Base-by-base conservation (phyloP, 2,113 vertebrate genomes). In the Eleginops maclovinus region DNA sequence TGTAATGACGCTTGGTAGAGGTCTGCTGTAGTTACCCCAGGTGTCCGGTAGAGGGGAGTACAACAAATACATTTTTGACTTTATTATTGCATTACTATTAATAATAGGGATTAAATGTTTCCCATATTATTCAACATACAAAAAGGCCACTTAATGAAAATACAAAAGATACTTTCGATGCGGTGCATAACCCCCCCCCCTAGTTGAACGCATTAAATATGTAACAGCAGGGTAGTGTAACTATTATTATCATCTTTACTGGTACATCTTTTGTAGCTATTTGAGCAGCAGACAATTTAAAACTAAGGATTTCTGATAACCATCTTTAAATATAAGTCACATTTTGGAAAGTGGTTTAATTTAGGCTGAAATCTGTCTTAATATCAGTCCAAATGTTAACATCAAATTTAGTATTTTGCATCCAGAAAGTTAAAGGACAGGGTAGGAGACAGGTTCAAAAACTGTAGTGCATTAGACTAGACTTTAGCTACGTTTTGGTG, bases 31-130 rank as follows among this genome's bases (percentile, higher is more conserved):
- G 58, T 24, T 75, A 9, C 24, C 55, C 4, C 9, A 28, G n/a
- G 16, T 61, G 59, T 44, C 64, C 87, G 82, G 51, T 65, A 84
- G 89, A 79, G 59, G 70, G 72, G 14, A 75, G 67, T 69, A 8
- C 12, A 53, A 53, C 51, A 55, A 4, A 16, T 15, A 36, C 5
- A 36, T 36, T 36, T 8, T 36, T 36, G 31, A 36, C 31, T n/a
- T n/a, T n/a, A n/a, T n/a, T 8, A 36, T 36, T 36, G 8, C 31
- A 36, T 36, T 36, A 36, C 31, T 36, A 36, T 36, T 36, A 36
- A 36, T 36, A 36, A 36, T 8, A 36, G 6, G 53, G 21, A 59
- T 24, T 16, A 2, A 16, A 67, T 8, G 44, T n/a, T 15, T 51
- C n/a, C 21, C 9, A 49, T 15, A 21, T 55, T n/a, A 21, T 13